A percentile compares a stretch with the other conserved stretches of the same genome.
phyloP scores from a whole-genome alignment of 2,113 vertebrate genomes.

The Callaeas wilsoni region DNA sequence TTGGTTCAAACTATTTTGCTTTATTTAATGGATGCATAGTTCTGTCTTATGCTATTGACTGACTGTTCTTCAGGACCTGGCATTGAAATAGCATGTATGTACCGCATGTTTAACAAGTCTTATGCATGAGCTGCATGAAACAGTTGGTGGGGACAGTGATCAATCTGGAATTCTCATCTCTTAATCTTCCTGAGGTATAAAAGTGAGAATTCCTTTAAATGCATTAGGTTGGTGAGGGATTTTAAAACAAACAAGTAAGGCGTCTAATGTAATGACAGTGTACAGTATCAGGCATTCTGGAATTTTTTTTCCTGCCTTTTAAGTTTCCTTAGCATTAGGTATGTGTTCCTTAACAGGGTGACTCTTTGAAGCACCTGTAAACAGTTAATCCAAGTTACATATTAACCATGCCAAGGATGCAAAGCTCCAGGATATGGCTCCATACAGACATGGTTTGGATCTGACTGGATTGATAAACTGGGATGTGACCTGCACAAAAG shows the following conservation, averaged over 20 bases:
- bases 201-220: neutral
- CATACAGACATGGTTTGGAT: neutral
- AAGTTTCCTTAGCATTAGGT: neutral
- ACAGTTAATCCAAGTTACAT: neutral
- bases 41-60: neutral
- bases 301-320: neutral
- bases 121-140: neutral
- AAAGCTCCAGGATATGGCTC: neutral
- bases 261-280: neutral
- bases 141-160: neutral
- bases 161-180: neutral
- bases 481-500: neutral
- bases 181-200: neutral
- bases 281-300: neutral
- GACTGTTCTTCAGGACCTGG: neutral
- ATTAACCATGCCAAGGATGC: neutral
- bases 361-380: neutral
- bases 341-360: neutral
- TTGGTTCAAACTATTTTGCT: neutral
- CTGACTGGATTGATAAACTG: neutral
- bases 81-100: neutral
- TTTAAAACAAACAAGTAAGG: neutral
- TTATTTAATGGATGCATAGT: neutral
- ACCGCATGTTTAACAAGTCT: neutral
- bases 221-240: neutral